Evolutionary conservation across 2,888 invertebrate species (phyloP).

Genomic region (Fissipunctia ypsillon): DNA sequence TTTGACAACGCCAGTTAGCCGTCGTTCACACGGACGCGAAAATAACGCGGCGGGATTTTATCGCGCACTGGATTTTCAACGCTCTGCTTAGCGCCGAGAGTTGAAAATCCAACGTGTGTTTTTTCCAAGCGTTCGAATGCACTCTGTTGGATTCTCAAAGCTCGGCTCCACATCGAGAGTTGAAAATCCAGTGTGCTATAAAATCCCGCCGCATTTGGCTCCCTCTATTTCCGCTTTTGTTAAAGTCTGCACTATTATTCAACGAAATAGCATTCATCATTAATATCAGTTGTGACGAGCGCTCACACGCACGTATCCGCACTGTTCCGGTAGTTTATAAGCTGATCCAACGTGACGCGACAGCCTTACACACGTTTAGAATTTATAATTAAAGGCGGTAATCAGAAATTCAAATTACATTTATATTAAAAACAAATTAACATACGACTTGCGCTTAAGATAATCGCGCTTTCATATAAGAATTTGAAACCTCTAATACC

Average conservation of each 20-base stretch:
- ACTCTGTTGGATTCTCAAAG: no score
- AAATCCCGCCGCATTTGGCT: no score
- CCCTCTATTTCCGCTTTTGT: neutral
- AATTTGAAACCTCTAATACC: constrained; percentile 26
- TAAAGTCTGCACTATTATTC: neutral
- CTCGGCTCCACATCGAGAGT: no score
- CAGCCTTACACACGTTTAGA: constrained; percentile 44
- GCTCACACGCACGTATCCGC: neutral
- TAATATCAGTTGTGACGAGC: constrained; percentile 5
- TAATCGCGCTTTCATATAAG: constrained; percentile 15
- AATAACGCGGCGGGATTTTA: no score
- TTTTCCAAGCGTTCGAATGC: no score
- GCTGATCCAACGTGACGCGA: constrained; percentile 30
- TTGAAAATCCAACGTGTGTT: no score
- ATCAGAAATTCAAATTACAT: constrained; percentile 40
- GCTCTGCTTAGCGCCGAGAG: no score
- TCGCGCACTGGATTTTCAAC: no score
- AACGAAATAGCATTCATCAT: constrained; percentile 14
- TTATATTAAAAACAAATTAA: constrained; percentile 32
- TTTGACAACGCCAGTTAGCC: constrained; percentile 23
- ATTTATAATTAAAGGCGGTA: constrained; percentile 42
- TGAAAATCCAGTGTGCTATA: no score
- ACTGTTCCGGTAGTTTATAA: constrained; percentile 28
- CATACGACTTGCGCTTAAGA: neutral
- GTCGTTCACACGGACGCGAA: no score